Evolutionary conservation across 2,113 vertebrate species (phyloP).

Genomic region (Macquaria ambigua): DNA sequence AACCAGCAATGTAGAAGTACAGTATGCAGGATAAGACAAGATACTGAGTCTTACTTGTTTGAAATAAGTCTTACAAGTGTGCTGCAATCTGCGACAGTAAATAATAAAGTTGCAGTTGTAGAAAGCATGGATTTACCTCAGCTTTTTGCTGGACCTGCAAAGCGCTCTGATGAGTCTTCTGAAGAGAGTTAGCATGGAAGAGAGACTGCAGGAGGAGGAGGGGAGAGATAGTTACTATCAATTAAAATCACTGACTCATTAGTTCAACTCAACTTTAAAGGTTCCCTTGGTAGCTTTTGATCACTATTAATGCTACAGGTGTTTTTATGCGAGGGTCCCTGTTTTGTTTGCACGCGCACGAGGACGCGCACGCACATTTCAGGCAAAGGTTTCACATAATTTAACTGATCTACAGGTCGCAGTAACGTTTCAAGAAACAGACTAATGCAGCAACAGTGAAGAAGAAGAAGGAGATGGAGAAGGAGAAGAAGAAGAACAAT

Average conservation of each 20-base stretch:
- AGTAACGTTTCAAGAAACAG: neutral
- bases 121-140: constrained; percentile 76
- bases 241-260: constrained; percentile 21
- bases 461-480: neutral
- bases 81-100: neutral
- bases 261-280: neutral
- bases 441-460: neutral
- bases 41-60: neutral
- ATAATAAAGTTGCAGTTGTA: neutral
- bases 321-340: neutral
- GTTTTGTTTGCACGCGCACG: neutral
- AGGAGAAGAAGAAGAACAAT: neutral
- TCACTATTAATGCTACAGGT: neutral
- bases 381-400: neutral
- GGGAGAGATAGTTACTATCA: neutral
- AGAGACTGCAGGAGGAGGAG: constrained; percentile 87
- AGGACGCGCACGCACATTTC: neutral
- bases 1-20: neutral
- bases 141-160: constrained; percentile 98
- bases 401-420: neutral
- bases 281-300: neutral
- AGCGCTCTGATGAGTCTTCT: constrained; percentile 99
- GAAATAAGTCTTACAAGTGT: neutral
- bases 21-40: neutral
- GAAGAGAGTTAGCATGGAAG: constrained; percentile 98